Percentiles rank a stretch among this genome's conserved stretches.
phyloP scores from a whole-genome alignment of 2,113 vertebrate species.

The Rana temporaria region DNA sequence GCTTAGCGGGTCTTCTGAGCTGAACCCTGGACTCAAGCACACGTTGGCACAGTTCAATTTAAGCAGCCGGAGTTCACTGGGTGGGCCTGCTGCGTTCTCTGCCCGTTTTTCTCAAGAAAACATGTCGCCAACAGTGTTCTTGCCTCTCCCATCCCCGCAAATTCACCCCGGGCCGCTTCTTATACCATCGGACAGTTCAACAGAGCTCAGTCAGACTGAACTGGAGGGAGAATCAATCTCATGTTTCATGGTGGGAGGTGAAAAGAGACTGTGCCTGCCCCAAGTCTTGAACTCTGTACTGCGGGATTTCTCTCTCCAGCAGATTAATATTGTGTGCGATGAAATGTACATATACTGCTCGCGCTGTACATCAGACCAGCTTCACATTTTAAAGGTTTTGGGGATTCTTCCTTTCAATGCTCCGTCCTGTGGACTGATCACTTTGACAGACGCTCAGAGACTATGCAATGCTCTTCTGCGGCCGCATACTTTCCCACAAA shows the following conservation, averaged over 20 bases:
- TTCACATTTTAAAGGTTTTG: conserved; percentile 96
- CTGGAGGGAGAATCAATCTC: conserved; percentile 96
- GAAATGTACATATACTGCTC: conserved; percentile 98
- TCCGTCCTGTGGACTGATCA: conserved; percentile 95
- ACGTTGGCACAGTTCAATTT: conserved; percentile 96
- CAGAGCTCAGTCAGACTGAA: conserved; percentile 91
- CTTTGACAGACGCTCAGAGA: conserved; percentile 93
- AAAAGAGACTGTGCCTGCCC: conserved; percentile 95
- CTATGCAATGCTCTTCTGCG: conserved; percentile 93
- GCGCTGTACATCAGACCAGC: conserved; percentile 91
- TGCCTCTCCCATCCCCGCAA: conserved; percentile 88
- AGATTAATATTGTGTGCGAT: conserved; percentile 96
- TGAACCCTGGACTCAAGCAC: conserved; percentile 96
- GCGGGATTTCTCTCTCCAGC: conserved; percentile 94
- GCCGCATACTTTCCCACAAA: conserved; percentile 82
- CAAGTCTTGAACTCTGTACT: conserved; percentile 97
- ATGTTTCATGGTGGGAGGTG: conserved; percentile 95
- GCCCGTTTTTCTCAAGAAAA: conserved; percentile 89
- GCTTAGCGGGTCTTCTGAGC: conserved; percentile 82
- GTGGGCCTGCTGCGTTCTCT: conserved; percentile 95
- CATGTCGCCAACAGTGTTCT: conserved; percentile 80
- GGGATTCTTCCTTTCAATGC: conserved; percentile 97
- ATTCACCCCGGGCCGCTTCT: conserved; percentile 90
- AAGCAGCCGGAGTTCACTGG: conserved; percentile 95
- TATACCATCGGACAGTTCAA: conserved; percentile 95